Percentiles rank a stretch among this genome's conserved stretches.
phyloP scores from a whole-genome alignment of 2,797 vertebrate species.

The Nannoperca australis region DNA sequence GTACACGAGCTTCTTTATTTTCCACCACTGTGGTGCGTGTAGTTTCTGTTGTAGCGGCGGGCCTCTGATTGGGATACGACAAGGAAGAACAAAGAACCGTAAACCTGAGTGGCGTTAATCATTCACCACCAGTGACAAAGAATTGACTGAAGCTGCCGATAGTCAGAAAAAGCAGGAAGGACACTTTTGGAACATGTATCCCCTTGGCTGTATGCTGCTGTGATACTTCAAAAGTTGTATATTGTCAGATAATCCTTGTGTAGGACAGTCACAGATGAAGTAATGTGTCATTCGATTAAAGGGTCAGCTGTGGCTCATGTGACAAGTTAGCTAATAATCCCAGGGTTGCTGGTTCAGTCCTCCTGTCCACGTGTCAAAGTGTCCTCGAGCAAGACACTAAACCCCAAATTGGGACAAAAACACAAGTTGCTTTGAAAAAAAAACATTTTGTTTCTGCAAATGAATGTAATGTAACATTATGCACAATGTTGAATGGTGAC shows the following conservation, averaged over 20 bases:
- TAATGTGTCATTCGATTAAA: too few relatives aligned
- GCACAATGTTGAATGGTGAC: too few relatives aligned
- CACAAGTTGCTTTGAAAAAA: too few relatives aligned
- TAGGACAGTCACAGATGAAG: not conserved
- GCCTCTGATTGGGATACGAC: not conserved
- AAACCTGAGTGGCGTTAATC: slow-evolving; percentile 16
- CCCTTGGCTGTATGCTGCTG: not conserved
- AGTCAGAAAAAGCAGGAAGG: not conserved
- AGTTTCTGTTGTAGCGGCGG: not conserved
- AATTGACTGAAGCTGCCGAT: not conserved
- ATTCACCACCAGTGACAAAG: slow-evolving; percentile 38
- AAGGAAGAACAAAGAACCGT: slow-evolving; percentile 16
- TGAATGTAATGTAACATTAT: too few relatives aligned
- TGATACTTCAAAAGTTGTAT: not conserved
- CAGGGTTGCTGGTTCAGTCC: not conserved
- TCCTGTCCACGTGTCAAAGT: not conserved
- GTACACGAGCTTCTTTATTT: not conserved
- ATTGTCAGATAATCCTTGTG: not conserved
- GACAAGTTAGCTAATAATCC: not conserved
- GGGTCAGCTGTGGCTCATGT: not conserved
- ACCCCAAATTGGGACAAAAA: too few relatives aligned
- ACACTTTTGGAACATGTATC: not conserved
- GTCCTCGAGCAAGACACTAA: not conserved
- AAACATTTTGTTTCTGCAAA: too few relatives aligned
- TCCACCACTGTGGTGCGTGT: not conserved